Conservation (phyloP, 2,113 vertebrate genomes). For the Hyaena hyaena region DNA sequence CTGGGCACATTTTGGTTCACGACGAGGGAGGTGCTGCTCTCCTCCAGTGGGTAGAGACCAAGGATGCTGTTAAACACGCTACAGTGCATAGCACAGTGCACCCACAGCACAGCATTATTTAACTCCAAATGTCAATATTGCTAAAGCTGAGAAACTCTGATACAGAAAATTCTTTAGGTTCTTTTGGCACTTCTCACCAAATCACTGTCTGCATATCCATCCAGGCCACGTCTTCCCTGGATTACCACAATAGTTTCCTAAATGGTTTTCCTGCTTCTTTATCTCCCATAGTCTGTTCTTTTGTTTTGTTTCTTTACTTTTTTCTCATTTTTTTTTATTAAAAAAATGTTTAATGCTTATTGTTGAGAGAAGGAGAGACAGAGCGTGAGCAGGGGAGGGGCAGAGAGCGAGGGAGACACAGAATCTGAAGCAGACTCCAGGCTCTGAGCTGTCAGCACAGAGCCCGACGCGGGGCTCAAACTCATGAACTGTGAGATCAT, state of each 20-base stretch:
- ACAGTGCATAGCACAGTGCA: no score
- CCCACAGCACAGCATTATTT: background rate
- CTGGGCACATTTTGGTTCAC: slow-evolving; percentile 2
- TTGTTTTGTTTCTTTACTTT: background rate
- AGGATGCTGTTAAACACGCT: background rate
- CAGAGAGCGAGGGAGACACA: no score
- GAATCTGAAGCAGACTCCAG: no score
- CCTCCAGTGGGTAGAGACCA: background rate
- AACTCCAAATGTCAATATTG: background rate
- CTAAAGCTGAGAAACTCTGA: background rate
- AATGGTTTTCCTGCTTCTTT: background rate
- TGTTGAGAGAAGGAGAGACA: no score
- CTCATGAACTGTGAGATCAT: no score
- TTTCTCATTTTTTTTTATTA: background rate
- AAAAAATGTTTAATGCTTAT: no score
- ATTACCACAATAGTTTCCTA: background rate
- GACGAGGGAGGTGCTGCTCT: background rate
- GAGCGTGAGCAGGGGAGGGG: no score
- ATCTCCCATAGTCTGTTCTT: background rate
- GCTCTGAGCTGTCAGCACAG: no score
- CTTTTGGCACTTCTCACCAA: background rate
- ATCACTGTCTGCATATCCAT: background rate
- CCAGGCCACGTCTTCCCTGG: background rate
- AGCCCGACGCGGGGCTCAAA: no score
- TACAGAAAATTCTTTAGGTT: background rate